Evolutionary conservation across 2,797 vertebrate species (phyloP), one percentile per base, ranked within the genome.

Genomic region (Apodemus agrarius): DNA sequence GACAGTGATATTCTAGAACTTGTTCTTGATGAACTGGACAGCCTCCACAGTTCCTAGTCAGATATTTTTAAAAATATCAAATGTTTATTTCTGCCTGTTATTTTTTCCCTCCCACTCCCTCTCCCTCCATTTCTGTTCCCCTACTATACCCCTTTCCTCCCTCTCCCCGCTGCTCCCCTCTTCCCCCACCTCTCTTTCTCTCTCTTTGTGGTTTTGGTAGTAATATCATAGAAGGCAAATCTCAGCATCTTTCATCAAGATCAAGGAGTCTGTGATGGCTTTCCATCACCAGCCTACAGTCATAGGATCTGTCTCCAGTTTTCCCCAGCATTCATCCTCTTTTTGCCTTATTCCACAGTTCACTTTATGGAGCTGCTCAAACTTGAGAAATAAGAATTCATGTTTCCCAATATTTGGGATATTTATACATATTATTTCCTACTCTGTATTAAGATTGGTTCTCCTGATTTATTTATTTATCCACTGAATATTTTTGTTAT

Each of bases 81-180:
- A 26, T 69, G 4, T 19, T 82, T 19, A 4, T 11, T 13, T 88
- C 29, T 69, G 13, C 43, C 14, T 54, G 1, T 2, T 21, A 2
- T 72, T 21, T 87, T 69, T 17, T 65, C 11, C 22, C 26, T 65
- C 26, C 13, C 24, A 10, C 22, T 63, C 59, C 16, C 6, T 9
- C 8, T 63, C 59, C 7, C 24, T 29, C 61, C 11, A 11, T 31
- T 5, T 34, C 31, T 4, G 5, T 16, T 1, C 31, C 29, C 12
- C 0, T 13, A 2, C 2, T 11, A 0, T 11, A 9, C 9, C 9
- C 24, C 24, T 11, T 11, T 24, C 9, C 24, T 26, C 24, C 3
- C 61, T 26, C 24, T 11, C 54, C 54, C 14, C 57, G 8, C 24
- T 7, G 10, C 59, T n/a, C 24, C 61, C 3, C 7, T 24, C 57